Conservation (phyloP, 2,888 invertebrate species). For the Eupithecia abbreviata region DNA sequence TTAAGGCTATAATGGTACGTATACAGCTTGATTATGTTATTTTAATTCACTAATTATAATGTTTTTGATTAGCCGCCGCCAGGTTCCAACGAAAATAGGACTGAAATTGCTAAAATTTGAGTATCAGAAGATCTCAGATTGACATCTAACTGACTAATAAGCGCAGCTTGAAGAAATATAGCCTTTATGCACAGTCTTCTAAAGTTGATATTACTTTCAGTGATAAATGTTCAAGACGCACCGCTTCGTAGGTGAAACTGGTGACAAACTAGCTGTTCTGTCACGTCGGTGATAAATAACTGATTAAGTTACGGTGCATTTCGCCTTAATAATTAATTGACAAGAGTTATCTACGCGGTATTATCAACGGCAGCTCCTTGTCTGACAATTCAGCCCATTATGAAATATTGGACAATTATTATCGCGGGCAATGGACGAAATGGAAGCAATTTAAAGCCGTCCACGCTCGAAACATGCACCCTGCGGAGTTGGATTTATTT, state of each 20-base stretch:
- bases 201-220: slow-evolving; percentile 62
- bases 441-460: slow-evolving; percentile 64
- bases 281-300: slow-evolving; percentile 82
- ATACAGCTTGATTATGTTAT: slow-evolving; percentile 47
- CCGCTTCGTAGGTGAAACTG: slow-evolving; percentile 77
- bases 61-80: slow-evolving; percentile 50
- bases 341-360: slow-evolving; percentile 70
- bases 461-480: slow-evolving; percentile 61
- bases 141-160: slow-evolving; percentile 75
- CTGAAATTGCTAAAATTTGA: slow-evolving; percentile 74
- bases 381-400: slow-evolving; percentile 60
- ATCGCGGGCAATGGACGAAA: slow-evolving; percentile 60
- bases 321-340: slow-evolving; percentile 80
- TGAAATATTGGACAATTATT: slow-evolving; percentile 64
- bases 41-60: slow-evolving; percentile 40
- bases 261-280: slow-evolving; percentile 80
- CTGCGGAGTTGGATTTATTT: slow-evolving; percentile 65
- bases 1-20: slow-evolving; percentile 48
- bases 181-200: slow-evolving; percentile 55
- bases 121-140: slow-evolving; percentile 73
- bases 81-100: slow-evolving; percentile 69
- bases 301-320: slow-evolving; percentile 81
- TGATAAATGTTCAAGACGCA: slow-evolving; percentile 73
- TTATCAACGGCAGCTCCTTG: slow-evolving; percentile 55
- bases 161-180: slow-evolving; percentile 54